Conservation (phyloP, 2,113 vertebrate species). For the Podilymbus podiceps region DNA sequence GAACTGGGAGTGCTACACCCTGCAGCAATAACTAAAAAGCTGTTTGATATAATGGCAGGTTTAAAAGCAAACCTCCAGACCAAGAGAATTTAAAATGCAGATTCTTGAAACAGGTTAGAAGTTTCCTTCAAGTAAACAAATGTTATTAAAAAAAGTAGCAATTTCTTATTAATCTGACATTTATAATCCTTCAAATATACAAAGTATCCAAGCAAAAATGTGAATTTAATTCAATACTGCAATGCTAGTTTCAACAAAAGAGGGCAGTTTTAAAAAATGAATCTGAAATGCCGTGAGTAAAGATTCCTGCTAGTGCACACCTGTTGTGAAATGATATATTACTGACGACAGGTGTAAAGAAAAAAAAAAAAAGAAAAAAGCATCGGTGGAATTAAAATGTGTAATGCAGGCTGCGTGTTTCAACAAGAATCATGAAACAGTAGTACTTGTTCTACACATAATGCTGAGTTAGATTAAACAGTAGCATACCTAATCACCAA, state of each 20-base stretch:
- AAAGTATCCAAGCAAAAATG: background rate
- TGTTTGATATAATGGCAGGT: conserved; percentile 65
- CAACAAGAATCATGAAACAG: conserved; percentile 32
- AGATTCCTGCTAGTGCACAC: conserved; percentile 8
- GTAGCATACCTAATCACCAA: conserved; percentile 18
- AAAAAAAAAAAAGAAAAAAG: conserved; percentile 5
- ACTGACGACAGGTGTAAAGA: conserved; percentile 56
- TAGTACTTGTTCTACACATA: conserved; percentile 12
- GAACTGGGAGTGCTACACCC: conserved; percentile 69
- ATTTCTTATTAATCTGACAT: background rate
- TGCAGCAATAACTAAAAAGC: conserved; percentile 71
- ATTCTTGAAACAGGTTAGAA: conserved; percentile 45
- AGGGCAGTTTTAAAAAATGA: background rate
- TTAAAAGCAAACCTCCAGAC: conserved; percentile 70
- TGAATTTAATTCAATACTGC: background rate
- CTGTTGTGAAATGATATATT: conserved; percentile 20
- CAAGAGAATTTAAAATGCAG: conserved; percentile 65
- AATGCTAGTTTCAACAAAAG: background rate
- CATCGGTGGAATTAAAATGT: background rate
- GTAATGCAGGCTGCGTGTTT: conserved; percentile 14
- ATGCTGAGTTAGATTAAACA: conserved; percentile 35
- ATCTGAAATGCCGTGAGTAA: background rate
- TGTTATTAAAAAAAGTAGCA: background rate
- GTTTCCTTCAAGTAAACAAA: conserved; percentile 53
- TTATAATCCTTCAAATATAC: background rate